phyloP scores from a whole-genome alignment of 2,113 vertebrate genomes.

The Equus przewalskii region DNA sequence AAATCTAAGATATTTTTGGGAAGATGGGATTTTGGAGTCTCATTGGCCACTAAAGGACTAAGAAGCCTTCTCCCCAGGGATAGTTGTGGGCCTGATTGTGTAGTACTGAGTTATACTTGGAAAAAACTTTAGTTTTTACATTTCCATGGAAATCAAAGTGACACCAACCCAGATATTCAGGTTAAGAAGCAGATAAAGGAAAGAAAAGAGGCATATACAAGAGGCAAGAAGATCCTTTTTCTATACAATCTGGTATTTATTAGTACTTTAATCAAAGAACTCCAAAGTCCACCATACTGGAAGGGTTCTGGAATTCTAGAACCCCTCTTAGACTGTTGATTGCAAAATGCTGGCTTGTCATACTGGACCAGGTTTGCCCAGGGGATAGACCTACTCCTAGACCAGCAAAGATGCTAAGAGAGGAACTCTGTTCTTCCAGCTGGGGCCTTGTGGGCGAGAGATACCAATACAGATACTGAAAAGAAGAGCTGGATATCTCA shows the following conservation, averaged over 20 bases:
- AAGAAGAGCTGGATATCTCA: neutral
- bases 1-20: neutral
- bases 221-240: neutral
- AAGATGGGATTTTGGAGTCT: neutral
- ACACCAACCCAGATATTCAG: neutral
- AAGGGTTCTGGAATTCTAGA: neutral
- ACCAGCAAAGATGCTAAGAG: neutral
- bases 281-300: neutral
- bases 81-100: neutral
- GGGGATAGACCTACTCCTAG: neutral
- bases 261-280: neutral
- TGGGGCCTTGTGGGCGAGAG: neutral
- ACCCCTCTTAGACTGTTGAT: neutral
- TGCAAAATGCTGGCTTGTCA: neutral
- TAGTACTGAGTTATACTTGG: neutral
- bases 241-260: neutral
- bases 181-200: neutral
- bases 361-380: neutral
- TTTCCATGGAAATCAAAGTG: neutral
- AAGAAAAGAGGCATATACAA: neutral
- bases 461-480: conserved; percentile 31
- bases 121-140: neutral
- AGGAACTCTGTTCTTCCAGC: neutral
- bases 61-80: neutral
- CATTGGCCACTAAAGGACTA: neutral